phyloP scores from a whole-genome alignment of 2,888 invertebrate genomes.

The Machimus atricapillus region DNA sequence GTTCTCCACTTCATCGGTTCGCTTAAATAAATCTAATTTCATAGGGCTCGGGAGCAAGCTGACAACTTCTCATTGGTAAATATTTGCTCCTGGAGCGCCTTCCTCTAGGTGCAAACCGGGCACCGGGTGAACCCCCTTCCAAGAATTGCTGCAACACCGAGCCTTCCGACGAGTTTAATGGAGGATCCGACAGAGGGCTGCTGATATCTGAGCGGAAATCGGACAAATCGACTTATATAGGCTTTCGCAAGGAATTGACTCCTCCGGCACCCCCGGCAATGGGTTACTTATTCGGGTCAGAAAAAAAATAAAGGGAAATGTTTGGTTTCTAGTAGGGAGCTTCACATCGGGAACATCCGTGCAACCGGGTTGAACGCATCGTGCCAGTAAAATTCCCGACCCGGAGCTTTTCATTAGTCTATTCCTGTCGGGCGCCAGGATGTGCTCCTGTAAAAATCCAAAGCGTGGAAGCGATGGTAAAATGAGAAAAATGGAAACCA shows the following conservation, averaged over 20 bases:
- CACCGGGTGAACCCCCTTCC: not conserved
- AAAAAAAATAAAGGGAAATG: not conserved
- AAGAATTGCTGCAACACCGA: not conserved
- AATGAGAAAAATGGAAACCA: slow-evolving; percentile 33
- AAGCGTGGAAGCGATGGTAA: not conserved
- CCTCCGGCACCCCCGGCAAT: not conserved
- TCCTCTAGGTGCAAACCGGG: not conserved
- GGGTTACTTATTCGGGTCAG: not conserved
- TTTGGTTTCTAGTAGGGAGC: not conserved
- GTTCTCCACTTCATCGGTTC: not conserved
- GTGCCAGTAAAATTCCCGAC: not conserved
- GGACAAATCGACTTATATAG: not conserved
- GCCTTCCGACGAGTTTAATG: not conserved
- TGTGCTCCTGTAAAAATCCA: not conserved
- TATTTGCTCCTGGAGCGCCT: not conserved
- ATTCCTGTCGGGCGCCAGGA: not conserved
- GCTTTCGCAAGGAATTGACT: not conserved
- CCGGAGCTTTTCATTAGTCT: not conserved
- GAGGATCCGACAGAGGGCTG: not conserved
- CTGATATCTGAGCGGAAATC: not conserved
- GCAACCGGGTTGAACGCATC: not conserved
- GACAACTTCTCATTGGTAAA: not conserved
- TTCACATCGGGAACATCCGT: not conserved
- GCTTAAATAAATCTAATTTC: slow-evolving; percentile 1
- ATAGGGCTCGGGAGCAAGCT: not conserved